These are phyloP conservation scores for Brachynemurus nebulosus DNA, from an alignment of 2,888 invertebrate species.

Conservation along the genomic window DNA sequence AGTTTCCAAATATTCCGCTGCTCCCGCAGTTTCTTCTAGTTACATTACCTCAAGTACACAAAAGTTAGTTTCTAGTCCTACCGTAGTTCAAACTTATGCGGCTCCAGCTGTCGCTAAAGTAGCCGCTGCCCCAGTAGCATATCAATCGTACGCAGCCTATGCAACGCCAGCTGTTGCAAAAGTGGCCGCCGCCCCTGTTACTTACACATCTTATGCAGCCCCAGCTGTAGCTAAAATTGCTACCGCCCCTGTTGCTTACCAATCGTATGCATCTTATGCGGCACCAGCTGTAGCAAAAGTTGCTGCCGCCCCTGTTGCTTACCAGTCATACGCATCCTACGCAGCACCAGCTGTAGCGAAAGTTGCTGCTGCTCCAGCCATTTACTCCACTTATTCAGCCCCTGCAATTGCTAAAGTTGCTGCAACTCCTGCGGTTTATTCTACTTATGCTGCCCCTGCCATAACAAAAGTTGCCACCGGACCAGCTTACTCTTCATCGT, in stretches of 20 bases:
- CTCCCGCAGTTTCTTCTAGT: slow-evolving; percentile 29
- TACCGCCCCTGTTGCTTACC: slow-evolving; percentile 16
- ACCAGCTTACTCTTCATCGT: slow-evolving; percentile 21
- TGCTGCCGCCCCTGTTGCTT: slow-evolving; percentile 13
- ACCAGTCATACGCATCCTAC: slow-evolving; percentile 12
- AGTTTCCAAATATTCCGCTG: slow-evolving; percentile 26
- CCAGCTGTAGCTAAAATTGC: slow-evolving; percentile 27
- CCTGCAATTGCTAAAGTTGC: slow-evolving; percentile 14
- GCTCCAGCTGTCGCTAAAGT: slow-evolving; percentile 5
- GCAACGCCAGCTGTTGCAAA: slow-evolving; percentile 25
- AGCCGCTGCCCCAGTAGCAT: slow-evolving; percentile 10
- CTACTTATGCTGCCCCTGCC: slow-evolving; percentile 19
- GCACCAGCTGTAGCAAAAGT: slow-evolving; percentile 26
- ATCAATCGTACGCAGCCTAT: slow-evolving; percentile 9
- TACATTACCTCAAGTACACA: slow-evolving; percentile 12
- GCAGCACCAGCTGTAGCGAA: slow-evolving; percentile 10
- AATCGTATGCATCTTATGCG: slow-evolving; percentile 12
- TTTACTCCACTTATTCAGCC: slow-evolving; percentile 10
- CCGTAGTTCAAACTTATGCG: slow-evolving; percentile 1
- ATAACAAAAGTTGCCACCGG: slow-evolving; percentile 26
- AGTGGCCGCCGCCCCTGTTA: no score
- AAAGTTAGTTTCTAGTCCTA: slow-evolving; percentile 18
- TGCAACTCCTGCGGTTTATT: slow-evolving; percentile 21
- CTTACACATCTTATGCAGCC: slow-evolving; percentile 11
- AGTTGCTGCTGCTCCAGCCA: slow-evolving; percentile 8